Conservation (phyloP, 2,797 vertebrate species). For the Distichodus sexfasciatus region DNA sequence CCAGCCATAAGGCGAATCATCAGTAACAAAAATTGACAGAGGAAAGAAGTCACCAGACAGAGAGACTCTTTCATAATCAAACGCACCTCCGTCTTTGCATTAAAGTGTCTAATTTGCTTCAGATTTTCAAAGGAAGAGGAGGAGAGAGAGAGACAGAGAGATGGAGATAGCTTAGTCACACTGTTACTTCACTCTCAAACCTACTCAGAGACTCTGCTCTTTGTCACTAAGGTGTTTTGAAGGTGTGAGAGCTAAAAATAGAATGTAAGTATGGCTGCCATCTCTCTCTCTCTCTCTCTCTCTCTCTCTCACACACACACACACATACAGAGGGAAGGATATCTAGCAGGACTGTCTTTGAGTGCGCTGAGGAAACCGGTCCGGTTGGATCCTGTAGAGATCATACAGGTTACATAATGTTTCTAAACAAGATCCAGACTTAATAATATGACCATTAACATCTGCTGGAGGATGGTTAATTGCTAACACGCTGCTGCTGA, state of each 20-base stretch:
- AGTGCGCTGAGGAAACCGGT: constrained; percentile 88
- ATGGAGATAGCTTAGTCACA: not conserved
- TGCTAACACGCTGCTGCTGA: too few relatives aligned
- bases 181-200: constrained; percentile 18
- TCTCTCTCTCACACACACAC: constrained; percentile 15
- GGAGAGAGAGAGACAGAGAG: not conserved
- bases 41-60: constrained; percentile 9
- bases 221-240: constrained; percentile 43
- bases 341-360: constrained; percentile 94
- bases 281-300: constrained; percentile 1
- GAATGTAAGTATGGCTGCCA: constrained; percentile 32
- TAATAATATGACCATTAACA: too few relatives aligned
- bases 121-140: not conserved
- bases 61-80: not conserved
- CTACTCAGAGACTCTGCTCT: constrained; percentile 30
- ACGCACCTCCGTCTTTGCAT: not conserved
- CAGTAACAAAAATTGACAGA: constrained; percentile 14
- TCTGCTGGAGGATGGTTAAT: too few relatives aligned
- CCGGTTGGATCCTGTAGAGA: constrained; percentile 82
- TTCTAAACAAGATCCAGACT: too few relatives aligned
- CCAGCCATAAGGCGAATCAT: constrained; percentile 4
- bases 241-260: constrained; percentile 46
- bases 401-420: constrained; percentile 29
- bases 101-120: not conserved
- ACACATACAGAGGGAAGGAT: constrained; percentile 72